Percentiles rank a stretch among this genome's conserved stretches.
phyloP scores from a whole-genome alignment of 2,113 vertebrate species.

The Entomyzon cyanotis region DNA sequence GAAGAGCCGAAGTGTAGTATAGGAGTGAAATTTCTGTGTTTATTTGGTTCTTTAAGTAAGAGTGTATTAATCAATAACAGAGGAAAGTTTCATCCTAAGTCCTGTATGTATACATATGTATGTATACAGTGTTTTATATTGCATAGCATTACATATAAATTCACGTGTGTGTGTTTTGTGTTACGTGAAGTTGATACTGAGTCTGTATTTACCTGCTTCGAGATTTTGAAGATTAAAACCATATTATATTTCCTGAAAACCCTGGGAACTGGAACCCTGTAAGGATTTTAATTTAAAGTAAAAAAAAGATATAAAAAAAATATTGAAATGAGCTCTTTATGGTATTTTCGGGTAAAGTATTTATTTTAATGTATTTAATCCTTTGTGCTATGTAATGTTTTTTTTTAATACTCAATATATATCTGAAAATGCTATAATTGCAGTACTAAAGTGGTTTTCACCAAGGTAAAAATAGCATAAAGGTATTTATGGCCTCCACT shows the following conservation, averaged over 20 bases:
- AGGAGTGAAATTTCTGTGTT: background rate
- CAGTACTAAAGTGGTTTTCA: background rate
- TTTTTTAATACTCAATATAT: background rate
- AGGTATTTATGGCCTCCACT: background rate
- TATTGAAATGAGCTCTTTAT: background rate
- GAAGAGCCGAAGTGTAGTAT: background rate
- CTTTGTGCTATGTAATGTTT: background rate
- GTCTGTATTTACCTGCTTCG: background rate
- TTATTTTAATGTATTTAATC: background rate
- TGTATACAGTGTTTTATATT: background rate
- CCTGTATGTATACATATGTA: background rate
- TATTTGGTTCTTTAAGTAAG: background rate
- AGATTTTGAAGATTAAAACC: background rate
- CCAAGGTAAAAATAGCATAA: background rate
- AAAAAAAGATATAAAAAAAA: background rate
- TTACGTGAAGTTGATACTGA: background rate
- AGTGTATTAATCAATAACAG: background rate
- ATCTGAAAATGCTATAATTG: background rate
- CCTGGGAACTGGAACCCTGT: background rate
- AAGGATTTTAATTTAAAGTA: background rate
- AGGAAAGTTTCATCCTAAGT: background rate
- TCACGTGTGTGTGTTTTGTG: background rate
- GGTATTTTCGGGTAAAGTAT: background rate
- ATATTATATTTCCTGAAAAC: background rate
- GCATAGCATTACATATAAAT: background rate